Base-by-base conservation (phyloP, 2,113 vertebrate species). In the Hymenochirus boettgeri region DNA sequence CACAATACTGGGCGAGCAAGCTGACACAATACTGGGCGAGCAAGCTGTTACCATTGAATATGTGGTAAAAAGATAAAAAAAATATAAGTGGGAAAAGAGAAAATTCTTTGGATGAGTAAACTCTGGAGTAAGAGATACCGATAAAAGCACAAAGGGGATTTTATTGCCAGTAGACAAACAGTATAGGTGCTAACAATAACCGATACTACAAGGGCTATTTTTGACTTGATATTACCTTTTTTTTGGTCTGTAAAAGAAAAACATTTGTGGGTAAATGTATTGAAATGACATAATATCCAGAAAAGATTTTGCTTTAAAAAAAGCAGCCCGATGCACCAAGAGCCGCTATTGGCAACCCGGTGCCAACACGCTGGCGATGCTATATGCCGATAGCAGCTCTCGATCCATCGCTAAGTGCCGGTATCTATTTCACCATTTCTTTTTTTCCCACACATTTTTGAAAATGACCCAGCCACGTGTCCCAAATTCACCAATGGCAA, bases 21-120 rank as follows among this genome's bases (percentile, higher is more conserved):
- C n/a, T n/a, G n/a, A n/a, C n/a, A n/a, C n/a, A n/a, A n/a, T n/a
- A n/a, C n/a, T n/a, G n/a, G n/a, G n/a, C n/a, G n/a, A n/a, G n/a
- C n/a, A n/a, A n/a, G n/a, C n/a, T n/a, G n/a, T n/a, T n/a, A n/a
- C n/a, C n/a, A n/a, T n/a, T n/a, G n/a, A n/a, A n/a, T n/a, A n/a
- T n/a, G n/a, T n/a, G n/a, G n/a, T n/a, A n/a, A n/a, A n/a, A 76
- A 80, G 80, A 86, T 72, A 79, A 80, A 35, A 33, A 75, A 70
- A 83, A 85, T 82, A 78, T 82, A 76, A 75, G 39, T 71, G 86
- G 82, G 79, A 78, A 82, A 81, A 83, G 33, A 80, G 80, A 81
- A 80, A 81, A 82, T 86, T n/a, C n/a, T n/a, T 86, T 85, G 72
- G 79, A 77, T 88, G 87, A 89, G 84, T 86, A 83, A 89, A 82